A percentile compares a stretch with the other conserved stretches of the same genome.
Evolutionary conservation across 2,797 vertebrate genomes (phyloP).

Genomic region (Euthynnus affinis): DNA sequence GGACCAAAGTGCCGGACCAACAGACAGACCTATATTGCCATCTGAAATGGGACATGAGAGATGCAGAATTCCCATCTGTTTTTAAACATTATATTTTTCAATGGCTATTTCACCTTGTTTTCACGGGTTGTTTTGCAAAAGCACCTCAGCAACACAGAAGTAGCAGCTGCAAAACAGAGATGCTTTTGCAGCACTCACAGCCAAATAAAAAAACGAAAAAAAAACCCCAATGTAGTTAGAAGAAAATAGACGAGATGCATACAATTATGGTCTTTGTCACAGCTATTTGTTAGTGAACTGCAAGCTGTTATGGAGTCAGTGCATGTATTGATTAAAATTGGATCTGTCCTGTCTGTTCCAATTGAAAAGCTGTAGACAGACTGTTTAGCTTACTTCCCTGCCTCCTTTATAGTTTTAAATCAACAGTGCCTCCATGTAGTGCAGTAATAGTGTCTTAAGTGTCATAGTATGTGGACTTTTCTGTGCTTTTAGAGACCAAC

Average conservation of each 20-base stretch:
- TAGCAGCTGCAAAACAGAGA: not conserved
- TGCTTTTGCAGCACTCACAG: too few species aligned
- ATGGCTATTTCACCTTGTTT: not conserved
- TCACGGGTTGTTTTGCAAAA: not conserved
- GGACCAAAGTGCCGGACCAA: too few species aligned
- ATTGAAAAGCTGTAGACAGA: not conserved
- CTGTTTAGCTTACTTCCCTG: not conserved
- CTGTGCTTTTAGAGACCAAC: not conserved
- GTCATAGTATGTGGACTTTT: not conserved
- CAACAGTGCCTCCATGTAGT: not conserved
- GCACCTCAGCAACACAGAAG: too few species aligned
- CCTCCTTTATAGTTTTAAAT: constrained; percentile 8
- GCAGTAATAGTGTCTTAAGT: not conserved
- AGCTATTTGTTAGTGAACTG: not conserved
- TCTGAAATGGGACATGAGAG: not conserved
- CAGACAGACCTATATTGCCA: too few species aligned
- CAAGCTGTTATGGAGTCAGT: too few species aligned
- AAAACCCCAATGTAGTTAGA: not conserved
- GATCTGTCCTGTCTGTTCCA: too few species aligned
- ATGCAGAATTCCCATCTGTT: not conserved
- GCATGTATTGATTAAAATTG: not conserved
- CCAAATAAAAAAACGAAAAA: too few species aligned
- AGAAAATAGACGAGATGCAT: not conserved
- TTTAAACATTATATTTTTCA: not conserved
- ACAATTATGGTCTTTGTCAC: not conserved